Evolutionary conservation across 1,140 invertebrate species (phyloP), one percentile per base, ranked within the genome.

Genomic region (Himalopsyche phryganea): DNA sequence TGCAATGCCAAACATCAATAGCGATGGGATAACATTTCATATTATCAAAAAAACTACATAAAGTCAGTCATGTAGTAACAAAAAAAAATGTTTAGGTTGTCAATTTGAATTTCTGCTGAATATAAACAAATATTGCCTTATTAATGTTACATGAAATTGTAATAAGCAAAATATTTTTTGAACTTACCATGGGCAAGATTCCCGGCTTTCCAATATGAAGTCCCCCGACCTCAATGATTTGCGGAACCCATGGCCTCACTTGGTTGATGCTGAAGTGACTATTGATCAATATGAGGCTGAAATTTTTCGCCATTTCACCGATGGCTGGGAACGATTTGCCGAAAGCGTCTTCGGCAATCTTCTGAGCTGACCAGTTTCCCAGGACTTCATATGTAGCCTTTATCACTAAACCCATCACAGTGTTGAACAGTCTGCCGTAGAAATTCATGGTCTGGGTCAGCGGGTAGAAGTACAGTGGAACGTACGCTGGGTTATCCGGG

Each of bases 191-290:
- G 35, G 72, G 61, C 41, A 77, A 53, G 33, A 50, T 68, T 60
- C 73, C 70, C 11, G 66, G 61, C 42, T 73, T 77, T 66, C 69
- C 71, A 44, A 81, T 71, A 63, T 81, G 80, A 2, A 80, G 55
- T 1, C 83, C 83, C 7, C 81, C 83, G 7, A 85, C 78, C 69
- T 85, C 81, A 0, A 85, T 68, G 55, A 85, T 69, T 28, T 80
- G 74, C 4, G 79, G 76, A 3, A 80, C 75, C 65, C 77, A 72
- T 10, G 84, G 81, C 28, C 79, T 69, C 1, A 83, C 79, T 69
- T 83, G 82, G 58, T 84, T 80, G 45, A 82, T 72, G 6, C 78
- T 78, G 61, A 80, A 82, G 68, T 87, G 83, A 13, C 81, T 81
- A 60, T 86, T 86, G 0, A 81, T 75, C 46, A 86, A 62, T 10